These are phyloP conservation scores for Pterophyllum scalare DNA, from an alignment of 2,113 vertebrate genomes.

Conservation along the genomic window DNA sequence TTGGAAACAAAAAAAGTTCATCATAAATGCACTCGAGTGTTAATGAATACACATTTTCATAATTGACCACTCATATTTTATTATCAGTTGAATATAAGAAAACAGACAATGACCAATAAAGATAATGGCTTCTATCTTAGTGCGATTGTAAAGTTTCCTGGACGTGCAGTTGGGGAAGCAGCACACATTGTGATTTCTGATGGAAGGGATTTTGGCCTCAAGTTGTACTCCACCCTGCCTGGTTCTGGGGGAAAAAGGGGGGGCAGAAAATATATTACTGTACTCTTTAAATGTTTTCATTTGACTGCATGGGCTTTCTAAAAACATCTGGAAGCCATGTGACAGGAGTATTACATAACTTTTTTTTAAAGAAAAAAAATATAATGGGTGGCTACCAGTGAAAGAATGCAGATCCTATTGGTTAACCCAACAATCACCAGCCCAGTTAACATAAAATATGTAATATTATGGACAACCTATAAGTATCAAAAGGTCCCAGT, in stretches of 20 bases:
- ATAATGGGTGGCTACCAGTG: background rate
- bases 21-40: too few relatives aligned
- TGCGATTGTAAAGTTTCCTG: background rate
- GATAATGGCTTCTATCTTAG: background rate
- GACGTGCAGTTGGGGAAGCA: background rate
- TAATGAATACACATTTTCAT: background rate
- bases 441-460: background rate
- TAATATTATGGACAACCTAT: background rate
- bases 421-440: too few relatives aligned
- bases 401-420: background rate
- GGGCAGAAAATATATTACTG: background rate
- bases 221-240: slow-evolving; percentile 42
- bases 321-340: background rate
- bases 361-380: background rate
- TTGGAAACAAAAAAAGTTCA: too few relatives aligned
- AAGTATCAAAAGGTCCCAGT: background rate
- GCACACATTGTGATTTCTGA: slow-evolving; percentile 76
- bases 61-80: slow-evolving; percentile 2
- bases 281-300: background rate
- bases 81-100: background rate
- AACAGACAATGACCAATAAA: background rate
- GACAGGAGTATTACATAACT: background rate
- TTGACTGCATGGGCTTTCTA: background rate
- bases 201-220: slow-evolving; percentile 59
- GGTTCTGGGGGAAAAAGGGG: slow-evolving; percentile 60